Conservation (phyloP, 2,113 vertebrate genomes). For the Aptenodytes patagonicus region DNA sequence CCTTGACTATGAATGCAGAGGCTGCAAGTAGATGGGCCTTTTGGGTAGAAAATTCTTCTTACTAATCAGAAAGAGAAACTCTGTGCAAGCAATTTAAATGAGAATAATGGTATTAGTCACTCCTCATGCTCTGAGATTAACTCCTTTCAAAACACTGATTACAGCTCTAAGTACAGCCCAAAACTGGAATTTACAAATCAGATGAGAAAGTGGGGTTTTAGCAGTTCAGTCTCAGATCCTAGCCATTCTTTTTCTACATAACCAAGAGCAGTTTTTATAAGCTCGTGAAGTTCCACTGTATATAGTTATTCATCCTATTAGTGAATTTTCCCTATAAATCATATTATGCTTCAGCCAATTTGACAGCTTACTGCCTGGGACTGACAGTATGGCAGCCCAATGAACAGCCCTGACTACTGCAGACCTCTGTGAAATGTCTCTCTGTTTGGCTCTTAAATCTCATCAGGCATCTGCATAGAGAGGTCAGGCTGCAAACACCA, state of each 20-base stretch:
- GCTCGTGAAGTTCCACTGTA: neutral
- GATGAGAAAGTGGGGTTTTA: neutral
- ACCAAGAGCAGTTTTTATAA: neutral
- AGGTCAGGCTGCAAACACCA: neutral
- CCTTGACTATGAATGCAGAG: neutral
- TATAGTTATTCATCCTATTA: neutral
- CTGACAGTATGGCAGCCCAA: neutral
- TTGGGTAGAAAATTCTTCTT: neutral
- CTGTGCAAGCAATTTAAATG: neutral
- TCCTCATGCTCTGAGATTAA: conserved; percentile 29
- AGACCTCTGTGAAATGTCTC: neutral
- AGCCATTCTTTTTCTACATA: neutral
- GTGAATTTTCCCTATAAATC: neutral
- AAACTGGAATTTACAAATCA: conserved; percentile 25
- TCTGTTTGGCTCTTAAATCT: neutral
- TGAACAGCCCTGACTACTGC: neutral
- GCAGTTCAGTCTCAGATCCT: neutral
- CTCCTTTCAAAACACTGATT: conserved; percentile 31
- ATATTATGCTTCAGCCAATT: neutral
- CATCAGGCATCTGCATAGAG: neutral
- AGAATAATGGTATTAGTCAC: conserved; percentile 26
- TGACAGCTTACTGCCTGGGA: neutral
- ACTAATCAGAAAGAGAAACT: conserved; percentile 5
- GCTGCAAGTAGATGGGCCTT: neutral
- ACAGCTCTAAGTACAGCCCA: conserved; percentile 4